Evolutionary conservation across 2,797 vertebrate species (phyloP).

Genomic region (Syngnathus rostellatus): DNA sequence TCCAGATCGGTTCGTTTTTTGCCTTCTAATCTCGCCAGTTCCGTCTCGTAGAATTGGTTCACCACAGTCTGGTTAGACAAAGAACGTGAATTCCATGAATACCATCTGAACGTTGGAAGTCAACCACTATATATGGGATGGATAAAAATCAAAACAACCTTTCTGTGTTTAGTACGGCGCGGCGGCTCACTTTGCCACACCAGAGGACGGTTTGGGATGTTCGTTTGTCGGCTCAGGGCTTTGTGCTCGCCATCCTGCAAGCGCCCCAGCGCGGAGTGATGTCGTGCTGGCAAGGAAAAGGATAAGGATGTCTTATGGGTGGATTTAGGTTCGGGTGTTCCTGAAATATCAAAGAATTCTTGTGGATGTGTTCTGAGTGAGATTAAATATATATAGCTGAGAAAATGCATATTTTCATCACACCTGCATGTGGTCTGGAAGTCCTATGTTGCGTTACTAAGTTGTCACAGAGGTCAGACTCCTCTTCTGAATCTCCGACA

Average conservation of each 20-base stretch:
- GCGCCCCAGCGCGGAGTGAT: conserved; percentile 24
- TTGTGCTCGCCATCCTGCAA: conserved; percentile 39
- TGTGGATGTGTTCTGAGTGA: neutral
- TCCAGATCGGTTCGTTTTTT: conserved; percentile 62
- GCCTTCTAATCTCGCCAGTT: conserved; percentile 71
- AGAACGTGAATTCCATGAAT: neutral
- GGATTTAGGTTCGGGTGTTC: conserved; percentile 27
- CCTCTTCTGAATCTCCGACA: conserved; percentile 68
- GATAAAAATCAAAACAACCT: conserved; percentile 26
- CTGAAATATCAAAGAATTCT: conserved; percentile 42
- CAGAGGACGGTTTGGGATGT: conserved; percentile 21
- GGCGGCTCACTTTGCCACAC: conserved; percentile 45
- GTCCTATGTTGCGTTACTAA: conserved; percentile 66
- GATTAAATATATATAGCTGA: neutral
- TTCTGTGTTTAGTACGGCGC: conserved; percentile 30
- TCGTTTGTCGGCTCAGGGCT: conserved; percentile 32
- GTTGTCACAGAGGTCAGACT: conserved; percentile 80
- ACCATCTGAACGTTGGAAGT: neutral
- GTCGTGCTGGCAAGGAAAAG: conserved; percentile 67
- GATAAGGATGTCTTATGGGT: conserved; percentile 61
- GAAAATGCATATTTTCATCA: neutral
- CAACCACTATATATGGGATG: neutral
- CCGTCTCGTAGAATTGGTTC: conserved; percentile 69
- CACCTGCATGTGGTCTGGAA: conserved; percentile 37
- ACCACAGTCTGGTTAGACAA: conserved; percentile 49